These are phyloP conservation scores for Drosophila repletoides DNA, from an alignment of 1,140 invertebrate species.

Conservation along the genomic window DNA sequence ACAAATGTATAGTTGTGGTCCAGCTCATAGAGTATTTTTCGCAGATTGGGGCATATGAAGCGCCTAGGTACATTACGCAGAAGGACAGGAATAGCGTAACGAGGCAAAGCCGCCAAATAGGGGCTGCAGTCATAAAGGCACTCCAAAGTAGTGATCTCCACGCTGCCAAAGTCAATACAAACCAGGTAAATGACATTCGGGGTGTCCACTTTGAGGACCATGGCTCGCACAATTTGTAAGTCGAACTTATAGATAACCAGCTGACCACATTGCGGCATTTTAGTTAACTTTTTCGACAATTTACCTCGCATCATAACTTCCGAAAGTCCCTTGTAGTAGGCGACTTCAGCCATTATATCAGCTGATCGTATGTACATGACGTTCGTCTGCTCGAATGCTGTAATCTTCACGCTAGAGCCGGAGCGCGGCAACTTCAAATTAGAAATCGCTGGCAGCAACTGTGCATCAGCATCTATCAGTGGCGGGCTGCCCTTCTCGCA, in stretches of 20 bases:
- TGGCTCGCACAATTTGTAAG: slow-evolving; percentile 45
- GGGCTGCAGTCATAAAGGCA: slow-evolving; percentile 47
- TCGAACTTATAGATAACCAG: slow-evolving; percentile 56
- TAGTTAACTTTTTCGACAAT: slow-evolving; percentile 14
- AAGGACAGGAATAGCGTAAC: slow-evolving; percentile 58
- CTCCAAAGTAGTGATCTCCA: slow-evolving; percentile 47
- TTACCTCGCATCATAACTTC: slow-evolving; percentile 33
- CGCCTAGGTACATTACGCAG: slow-evolving; percentile 53
- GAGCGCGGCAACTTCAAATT: slow-evolving; percentile 34
- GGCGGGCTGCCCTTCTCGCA: slow-evolving; percentile 21
- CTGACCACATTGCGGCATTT: slow-evolving; percentile 50
- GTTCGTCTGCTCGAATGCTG: slow-evolving; percentile 64
- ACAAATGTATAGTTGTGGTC: slow-evolving; percentile 32
- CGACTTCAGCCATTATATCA: slow-evolving; percentile 30
- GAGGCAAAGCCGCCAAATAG: slow-evolving; percentile 32
- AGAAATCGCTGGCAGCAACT: not conserved
- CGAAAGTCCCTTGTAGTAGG: slow-evolving; percentile 44
- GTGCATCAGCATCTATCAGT: not conserved
- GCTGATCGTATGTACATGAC: slow-evolving; percentile 64
- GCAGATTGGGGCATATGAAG: slow-evolving; percentile 48
- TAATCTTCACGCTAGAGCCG: slow-evolving; percentile 52
- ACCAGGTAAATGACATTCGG: slow-evolving; percentile 49
- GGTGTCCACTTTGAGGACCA: slow-evolving; percentile 58
- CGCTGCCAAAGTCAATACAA: slow-evolving; percentile 68
- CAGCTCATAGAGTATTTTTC: slow-evolving; percentile 51